Conservation (phyloP, 2,113 vertebrate species). For the Trematomus loennbergii region DNA sequence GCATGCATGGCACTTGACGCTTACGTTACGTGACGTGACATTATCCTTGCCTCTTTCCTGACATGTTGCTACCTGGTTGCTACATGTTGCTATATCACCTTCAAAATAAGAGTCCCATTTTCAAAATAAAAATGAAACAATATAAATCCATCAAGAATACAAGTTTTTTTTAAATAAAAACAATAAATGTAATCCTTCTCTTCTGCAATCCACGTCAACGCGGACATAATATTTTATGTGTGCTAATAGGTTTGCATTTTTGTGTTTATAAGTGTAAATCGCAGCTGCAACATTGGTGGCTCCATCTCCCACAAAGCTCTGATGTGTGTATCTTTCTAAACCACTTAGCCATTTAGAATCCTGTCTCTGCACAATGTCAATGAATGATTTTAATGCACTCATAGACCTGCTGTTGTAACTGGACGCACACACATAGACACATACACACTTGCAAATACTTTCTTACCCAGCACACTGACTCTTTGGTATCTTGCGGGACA, state of each 20-base stretch:
- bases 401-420: slow-evolving; percentile 6
- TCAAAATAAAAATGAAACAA: slow-evolving; percentile 11
- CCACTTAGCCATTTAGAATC: slow-evolving; percentile 44
- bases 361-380: slow-evolving; percentile 56
- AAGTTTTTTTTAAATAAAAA: neutral
- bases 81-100: neutral
- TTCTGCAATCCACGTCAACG: neutral
- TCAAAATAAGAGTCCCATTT: slow-evolving; percentile 16
- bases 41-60: no score
- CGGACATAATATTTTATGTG: neutral
- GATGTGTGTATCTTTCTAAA: slow-evolving; percentile 23
- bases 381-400: slow-evolving; percentile 41
- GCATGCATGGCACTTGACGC: no score
- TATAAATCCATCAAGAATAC: neutral
- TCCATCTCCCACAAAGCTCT: slow-evolving; percentile 19
- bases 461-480: neutral
- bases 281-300: neutral
- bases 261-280: neutral
- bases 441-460: neutral
- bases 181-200: neutral
- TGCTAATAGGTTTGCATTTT: neutral
- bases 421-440: neutral
- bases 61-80: no score
- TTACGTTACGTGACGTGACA: neutral
- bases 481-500: neutral